A percentile compares a stretch with the other conserved stretches of the same genome.
These are phyloP conservation scores for Paraescarpia echinospica DNA, from an alignment of 1,140 invertebrate genomes.

Conservation along the genomic window DNA sequence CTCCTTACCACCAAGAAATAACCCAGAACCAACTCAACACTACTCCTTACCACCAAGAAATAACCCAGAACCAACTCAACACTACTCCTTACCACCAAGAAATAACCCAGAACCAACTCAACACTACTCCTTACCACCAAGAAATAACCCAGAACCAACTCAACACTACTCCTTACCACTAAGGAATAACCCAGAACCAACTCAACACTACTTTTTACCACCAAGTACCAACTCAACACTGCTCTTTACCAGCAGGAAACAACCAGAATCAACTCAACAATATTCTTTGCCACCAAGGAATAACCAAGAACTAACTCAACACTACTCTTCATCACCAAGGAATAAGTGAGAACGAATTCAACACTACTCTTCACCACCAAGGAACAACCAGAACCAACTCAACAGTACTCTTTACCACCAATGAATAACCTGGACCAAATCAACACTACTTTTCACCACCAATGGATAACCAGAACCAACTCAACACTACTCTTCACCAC, in stretches of 20 bases:
- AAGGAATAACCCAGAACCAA: not conserved
- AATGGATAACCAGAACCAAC: not conserved
- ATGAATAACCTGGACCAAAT: not conserved
- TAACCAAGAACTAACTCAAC: not conserved
- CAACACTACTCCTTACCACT: not conserved
- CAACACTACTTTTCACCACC: not conserved
- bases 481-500: not conserved
- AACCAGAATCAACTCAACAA: not conserved
- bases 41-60: too few species aligned
- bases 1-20: not conserved
- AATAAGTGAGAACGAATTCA: not conserved
- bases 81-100: not conserved
- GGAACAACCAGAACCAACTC: not conserved
- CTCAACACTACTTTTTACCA: not conserved
- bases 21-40: not conserved
- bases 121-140: not conserved
- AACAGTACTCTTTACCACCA: not conserved
- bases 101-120: not conserved
- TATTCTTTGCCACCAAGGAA: not conserved
- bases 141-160: not conserved
- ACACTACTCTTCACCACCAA: not conserved
- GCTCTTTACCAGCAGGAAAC: not conserved
- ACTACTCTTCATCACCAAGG: not conserved
- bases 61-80: too few species aligned
- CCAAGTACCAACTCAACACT: not conserved